Base-by-base conservation (phyloP, 2,888 invertebrate genomes). In the Lasioglossum malachurum region DNA sequence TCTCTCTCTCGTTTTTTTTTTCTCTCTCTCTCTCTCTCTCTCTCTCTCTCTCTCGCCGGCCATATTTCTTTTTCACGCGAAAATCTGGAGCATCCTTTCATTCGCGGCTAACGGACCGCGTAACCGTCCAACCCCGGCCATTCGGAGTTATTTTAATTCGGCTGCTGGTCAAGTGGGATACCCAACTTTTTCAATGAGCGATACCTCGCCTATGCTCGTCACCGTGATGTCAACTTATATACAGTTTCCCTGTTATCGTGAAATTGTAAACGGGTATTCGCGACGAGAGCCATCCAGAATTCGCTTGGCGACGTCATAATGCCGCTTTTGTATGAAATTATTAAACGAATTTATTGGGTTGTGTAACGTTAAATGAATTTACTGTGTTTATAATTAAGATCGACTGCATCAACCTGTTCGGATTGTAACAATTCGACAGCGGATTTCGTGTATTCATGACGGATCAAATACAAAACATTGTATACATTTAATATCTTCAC, bases 1-100 rank as follows among this genome's bases (percentile, higher is more conserved):
- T 14, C 60, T 60, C 12, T 27, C 49, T 23, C 49, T 16, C 4
- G 31, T 31, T 31, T 31, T 31, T 31, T 31, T n/a, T n/a, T n/a
- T n/a, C n/a, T n/a, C n/a, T n/a, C n/a, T n/a, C n/a, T n/a, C n/a
- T 14, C 14, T 46, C 1, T 16, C 8, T 41, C 10, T 46, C 49
- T 16, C 49, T 5, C 49, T 23, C 49, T 8, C 23, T 23, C 53
- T 23, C 2, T 53, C 23, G 23, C 5, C 27, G 60, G 35, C 67
- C 67, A 67, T 35, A 31, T 67, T 67, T 67, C 35, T 35, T 67
- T 67, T 23, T 35, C 35, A 14, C 67, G 31, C 67, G 67, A 31
- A 67, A 67, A 67, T 67, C 67, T 67, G 19, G 67, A 67, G 67
- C 67, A 67, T 67, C 67, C 67, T 67, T 67, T 67, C 67, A 67